Base-by-base conservation (phyloP, 2,113 vertebrate species). In the Psilopsiagon aymara region DNA sequence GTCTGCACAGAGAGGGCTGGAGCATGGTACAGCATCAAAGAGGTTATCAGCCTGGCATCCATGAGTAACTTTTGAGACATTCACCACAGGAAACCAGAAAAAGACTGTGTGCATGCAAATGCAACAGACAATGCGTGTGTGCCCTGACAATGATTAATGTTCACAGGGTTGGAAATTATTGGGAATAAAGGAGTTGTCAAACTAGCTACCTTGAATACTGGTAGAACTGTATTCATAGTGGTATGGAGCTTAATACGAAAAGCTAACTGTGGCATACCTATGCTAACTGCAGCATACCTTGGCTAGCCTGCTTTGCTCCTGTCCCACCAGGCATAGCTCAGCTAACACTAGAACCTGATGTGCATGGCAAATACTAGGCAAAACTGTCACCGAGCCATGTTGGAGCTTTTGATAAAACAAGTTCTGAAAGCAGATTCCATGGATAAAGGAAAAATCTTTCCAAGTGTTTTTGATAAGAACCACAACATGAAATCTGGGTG, bases 381-480 rank as follows among this genome's bases (percentile, higher is more conserved):
- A 75, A 87, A 39, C 27, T 71, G 17, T 75, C 66, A 59, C 44
- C 0, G 1, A 62, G 74, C 69, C 51, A 59, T 69, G 7, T 44
- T 44, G 28, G 37, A 73, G 23, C 31, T 95, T 96, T 86, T 57
- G 44, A 35, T 53, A 75, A 87, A 88, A 8, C 44, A 55, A 49
- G 24, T 46, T 94, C 81, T 64, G 86, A 82, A 88, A 84, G 51
- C 35, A 64, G 35, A 75, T 81, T 83, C 27, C 27, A 10, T 41
- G 51, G 80, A 64, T 94, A 71, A 94, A 95, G n/a, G n/a, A 84
- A 92, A 85, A 69, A 51, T 46, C 20, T 31, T 63, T 86, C 91
- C 47, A 92, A 79, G 77, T 91, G 83, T 82, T 94, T 91, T 91
- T 79, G 81, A 85, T 94, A 94, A 92, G 90, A 94, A 89, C 28